Percentiles rank a stretch among this genome's conserved stretches.
Evolutionary conservation across 2,113 vertebrate genomes (phyloP).

Genomic region (Uria lomvia): DNA sequence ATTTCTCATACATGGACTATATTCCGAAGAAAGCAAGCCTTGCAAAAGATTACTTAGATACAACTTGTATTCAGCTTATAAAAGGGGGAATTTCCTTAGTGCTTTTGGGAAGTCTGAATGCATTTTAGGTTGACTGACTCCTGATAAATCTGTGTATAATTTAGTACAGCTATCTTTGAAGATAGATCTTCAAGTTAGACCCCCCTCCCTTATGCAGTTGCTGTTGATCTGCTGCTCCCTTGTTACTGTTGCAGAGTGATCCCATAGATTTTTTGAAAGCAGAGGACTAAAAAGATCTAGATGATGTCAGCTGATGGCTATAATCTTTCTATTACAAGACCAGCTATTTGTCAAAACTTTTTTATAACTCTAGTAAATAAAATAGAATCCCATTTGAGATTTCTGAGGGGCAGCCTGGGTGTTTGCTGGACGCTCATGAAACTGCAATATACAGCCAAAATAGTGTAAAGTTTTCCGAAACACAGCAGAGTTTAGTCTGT

Average conservation of each 20-base stretch:
- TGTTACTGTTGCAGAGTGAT: background rate
- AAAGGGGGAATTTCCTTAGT: background rate
- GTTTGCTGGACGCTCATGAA: background rate
- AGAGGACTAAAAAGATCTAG: background rate
- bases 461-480: background rate
- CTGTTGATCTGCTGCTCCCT: background rate
- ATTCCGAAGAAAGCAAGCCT: background rate
- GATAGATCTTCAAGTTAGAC: background rate
- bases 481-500: background rate
- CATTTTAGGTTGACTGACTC: background rate
- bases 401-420: background rate
- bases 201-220: rapidly evolving
- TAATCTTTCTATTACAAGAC: background rate
- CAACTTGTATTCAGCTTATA: background rate
- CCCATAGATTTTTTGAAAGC: background rate
- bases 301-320: background rate
- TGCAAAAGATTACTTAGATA: background rate
- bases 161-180: background rate
- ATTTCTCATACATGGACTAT: background rate
- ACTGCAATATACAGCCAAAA: background rate
- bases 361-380: background rate
- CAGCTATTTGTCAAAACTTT: background rate
- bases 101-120: background rate
- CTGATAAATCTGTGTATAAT: background rate
- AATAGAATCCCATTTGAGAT: background rate